Percentiles rank a stretch among this genome's conserved stretches.
Conservation (phyloP, 2,113 vertebrate genomes). For the Ondatra zibethicus region DNA sequence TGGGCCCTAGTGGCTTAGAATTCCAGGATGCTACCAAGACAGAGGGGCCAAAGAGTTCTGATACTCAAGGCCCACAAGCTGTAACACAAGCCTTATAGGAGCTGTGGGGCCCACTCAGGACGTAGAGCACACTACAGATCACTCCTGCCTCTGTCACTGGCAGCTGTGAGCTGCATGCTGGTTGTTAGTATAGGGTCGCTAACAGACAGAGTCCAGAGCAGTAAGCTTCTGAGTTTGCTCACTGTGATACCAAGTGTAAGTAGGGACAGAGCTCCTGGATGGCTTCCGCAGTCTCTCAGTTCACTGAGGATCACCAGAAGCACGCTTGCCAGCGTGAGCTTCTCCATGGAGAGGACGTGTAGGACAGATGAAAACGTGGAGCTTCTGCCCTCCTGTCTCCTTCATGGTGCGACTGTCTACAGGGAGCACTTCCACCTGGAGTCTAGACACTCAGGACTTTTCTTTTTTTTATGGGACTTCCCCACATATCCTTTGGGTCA, state of each 20-base stretch:
- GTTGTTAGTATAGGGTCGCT: not conserved
- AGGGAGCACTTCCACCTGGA: not conserved
- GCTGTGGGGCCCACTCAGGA: not conserved
- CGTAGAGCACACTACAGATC: too few species aligned
- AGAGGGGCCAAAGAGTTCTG: not conserved
- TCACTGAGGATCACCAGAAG: not conserved
- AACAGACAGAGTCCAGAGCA: not conserved
- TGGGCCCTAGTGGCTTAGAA: not conserved
- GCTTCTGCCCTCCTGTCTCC: not conserved
- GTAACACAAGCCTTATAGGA: not conserved
- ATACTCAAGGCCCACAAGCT: not conserved
- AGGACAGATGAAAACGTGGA: not conserved
- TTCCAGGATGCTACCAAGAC: not conserved
- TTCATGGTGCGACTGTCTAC: not conserved
- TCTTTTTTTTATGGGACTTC: not conserved
- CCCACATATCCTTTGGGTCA: not conserved
- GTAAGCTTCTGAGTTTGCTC: not conserved
- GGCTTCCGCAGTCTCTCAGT: not conserved
- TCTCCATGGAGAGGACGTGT: constrained; percentile 32
- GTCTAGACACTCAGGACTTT: not conserved
- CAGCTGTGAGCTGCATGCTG: not conserved
- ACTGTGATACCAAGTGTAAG: not conserved
- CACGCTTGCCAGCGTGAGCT: not conserved
- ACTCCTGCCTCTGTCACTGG: not conserved
- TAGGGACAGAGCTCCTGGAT: not conserved